phyloP scores from a whole-genome alignment of 2,797 vertebrate genomes.

The Enteromius radiatus region DNA sequence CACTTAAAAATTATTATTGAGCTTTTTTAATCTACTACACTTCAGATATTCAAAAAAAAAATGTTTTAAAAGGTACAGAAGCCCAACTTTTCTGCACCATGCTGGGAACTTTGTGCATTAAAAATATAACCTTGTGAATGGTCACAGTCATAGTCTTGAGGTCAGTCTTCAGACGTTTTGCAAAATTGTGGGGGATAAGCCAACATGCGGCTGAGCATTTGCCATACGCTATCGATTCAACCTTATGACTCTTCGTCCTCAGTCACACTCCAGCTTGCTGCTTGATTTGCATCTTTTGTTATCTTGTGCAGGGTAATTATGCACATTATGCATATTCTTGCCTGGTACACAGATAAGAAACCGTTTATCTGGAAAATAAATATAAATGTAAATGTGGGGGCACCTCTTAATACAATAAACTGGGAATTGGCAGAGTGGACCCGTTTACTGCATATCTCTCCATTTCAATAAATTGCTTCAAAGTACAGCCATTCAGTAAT shows the following conservation, averaged over 20 bases:
- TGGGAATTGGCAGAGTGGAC: background rate
- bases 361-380: constrained; percentile 31
- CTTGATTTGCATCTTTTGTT: constrained; percentile 35
- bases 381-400: constrained; percentile 36
- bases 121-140: background rate
- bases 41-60: background rate
- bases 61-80: background rate
- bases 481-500: background rate
- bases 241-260: background rate
- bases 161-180: background rate
- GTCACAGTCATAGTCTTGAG: background rate
- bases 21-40: background rate
- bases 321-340: constrained; percentile 36
- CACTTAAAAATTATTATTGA: background rate
- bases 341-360: constrained; percentile 37
- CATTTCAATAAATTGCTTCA: background rate
- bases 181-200: background rate
- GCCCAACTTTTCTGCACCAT: background rate
- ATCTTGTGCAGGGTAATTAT: constrained; percentile 22
- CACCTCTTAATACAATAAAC: constrained; percentile 7
- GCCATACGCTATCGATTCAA: background rate
- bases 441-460: background rate
- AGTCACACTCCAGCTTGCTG: background rate
- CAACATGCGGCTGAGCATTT: background rate
- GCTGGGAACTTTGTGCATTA: background rate